Evolutionary conservation across 2,888 invertebrate genomes (phyloP).

Genomic region (Epistrophe eligans): DNA sequence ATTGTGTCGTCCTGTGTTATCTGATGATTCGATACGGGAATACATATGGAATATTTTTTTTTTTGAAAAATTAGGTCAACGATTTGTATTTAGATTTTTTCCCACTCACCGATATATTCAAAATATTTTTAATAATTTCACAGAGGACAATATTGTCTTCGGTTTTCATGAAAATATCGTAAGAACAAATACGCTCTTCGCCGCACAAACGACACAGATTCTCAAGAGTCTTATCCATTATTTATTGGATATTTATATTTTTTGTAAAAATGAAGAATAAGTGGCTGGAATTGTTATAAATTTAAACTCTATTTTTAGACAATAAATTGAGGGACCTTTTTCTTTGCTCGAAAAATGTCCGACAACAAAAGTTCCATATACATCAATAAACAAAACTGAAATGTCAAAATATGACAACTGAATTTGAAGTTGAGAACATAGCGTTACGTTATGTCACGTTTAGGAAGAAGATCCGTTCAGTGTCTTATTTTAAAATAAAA

Average conservation of each 20-base stretch:
- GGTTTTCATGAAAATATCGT: conserved; percentile 59
- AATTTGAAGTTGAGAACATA: conserved; percentile 4
- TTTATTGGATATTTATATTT: background rate
- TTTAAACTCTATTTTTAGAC: conserved; percentile 44
- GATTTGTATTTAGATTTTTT: background rate
- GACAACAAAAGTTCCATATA: conserved; percentile 4
- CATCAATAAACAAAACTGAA: conserved; percentile 65
- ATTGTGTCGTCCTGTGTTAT: conserved; percentile 48
- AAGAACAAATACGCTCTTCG: conserved; percentile 52
- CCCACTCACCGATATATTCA: conserved; percentile 52
- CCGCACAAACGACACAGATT: conserved; percentile 66
- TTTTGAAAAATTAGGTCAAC: background rate
- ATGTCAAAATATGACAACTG: conserved; percentile 39
- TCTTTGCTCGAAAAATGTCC: conserved; percentile 5
- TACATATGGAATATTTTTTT: background rate
- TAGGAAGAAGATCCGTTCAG: background rate
- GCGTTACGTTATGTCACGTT: background rate
- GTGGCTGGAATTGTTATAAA: background rate
- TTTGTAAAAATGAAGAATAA: background rate
- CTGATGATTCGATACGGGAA: background rate
- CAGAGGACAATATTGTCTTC: conserved; percentile 52
- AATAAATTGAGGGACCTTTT: background rate
- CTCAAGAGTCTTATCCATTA: conserved; percentile 55
- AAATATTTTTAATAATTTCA: conserved; percentile 48
- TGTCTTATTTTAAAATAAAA: no score